phyloP scores from a whole-genome alignment of 2,888 invertebrate species.

The Dryomyza anilis region DNA sequence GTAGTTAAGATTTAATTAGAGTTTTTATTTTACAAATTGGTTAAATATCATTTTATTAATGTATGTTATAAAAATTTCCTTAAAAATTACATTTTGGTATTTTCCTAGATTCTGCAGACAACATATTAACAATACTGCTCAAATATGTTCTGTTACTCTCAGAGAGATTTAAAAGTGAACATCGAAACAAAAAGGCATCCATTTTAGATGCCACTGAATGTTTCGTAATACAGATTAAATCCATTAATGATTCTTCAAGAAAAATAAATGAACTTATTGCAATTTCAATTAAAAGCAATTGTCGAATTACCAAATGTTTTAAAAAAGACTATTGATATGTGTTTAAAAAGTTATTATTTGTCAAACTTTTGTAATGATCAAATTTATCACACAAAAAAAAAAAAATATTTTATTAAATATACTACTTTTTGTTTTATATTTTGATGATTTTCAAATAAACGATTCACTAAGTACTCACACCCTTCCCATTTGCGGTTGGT shows the following conservation, averaged over 20 bases:
- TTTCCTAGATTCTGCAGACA: conserved; percentile 7
- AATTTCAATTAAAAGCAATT: conserved; percentile 25
- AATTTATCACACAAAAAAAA: background rate
- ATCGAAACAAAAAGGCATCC: conserved; percentile 6
- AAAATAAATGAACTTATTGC: conserved; percentile 11
- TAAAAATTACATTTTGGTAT: background rate
- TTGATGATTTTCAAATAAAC: too few relatives aligned
- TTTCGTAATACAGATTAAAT: conserved; percentile 18
- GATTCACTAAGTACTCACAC: too few relatives aligned
- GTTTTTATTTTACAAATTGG: too few relatives aligned
- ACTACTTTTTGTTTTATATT: background rate
- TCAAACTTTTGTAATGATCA: too few relatives aligned
- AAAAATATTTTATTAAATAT: background rate
- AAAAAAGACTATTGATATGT: conserved; percentile 8
- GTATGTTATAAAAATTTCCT: too few relatives aligned
- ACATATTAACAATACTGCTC: conserved; percentile 9
- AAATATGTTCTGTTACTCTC: conserved; percentile 22
- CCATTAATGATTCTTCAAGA: conserved; percentile 24
- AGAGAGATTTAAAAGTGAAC: conserved; percentile 16
- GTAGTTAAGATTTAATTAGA: too few relatives aligned
- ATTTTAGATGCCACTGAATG: conserved; percentile 23
- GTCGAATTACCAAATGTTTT: conserved; percentile 25
- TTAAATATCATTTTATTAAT: too few relatives aligned
- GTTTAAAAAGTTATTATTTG: background rate
- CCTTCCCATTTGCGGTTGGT: too few relatives aligned